Conservation (phyloP, 1,140 invertebrate species). For the Nilaparvata lugens region DNA sequence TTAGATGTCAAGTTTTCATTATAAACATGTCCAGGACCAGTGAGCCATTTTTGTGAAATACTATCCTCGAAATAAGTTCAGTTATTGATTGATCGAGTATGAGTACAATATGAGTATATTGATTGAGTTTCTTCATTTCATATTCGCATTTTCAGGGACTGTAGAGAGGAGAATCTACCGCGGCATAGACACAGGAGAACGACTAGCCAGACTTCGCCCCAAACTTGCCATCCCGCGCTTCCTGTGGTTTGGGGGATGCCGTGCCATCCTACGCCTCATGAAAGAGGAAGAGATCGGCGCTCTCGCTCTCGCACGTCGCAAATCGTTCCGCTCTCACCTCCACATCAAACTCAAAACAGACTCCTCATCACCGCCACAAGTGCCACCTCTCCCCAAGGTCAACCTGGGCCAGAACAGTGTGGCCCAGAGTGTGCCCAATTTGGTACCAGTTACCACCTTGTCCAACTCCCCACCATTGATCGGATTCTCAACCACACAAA, state of each 20-base stretch:
- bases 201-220: constrained; percentile 32
- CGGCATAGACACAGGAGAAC: constrained; percentile 37
- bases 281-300: constrained; percentile 15
- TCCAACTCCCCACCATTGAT: not conserved
- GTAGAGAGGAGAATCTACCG: constrained; percentile 37
- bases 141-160: constrained; percentile 25
- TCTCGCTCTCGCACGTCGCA: constrained; percentile 19
- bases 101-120: too few relatives aligned
- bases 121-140: not conserved
- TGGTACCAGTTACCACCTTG: not conserved
- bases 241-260: constrained; percentile 18
- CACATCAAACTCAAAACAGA: constrained; percentile 21
- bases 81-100: too few relatives aligned
- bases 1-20: too few relatives aligned
- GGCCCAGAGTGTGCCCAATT: not conserved
- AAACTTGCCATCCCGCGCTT: constrained; percentile 15
- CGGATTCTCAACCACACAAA: not conserved
- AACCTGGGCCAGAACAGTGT: not conserved
- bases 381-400: constrained; percentile 3
- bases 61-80: too few relatives aligned
- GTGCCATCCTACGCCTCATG: constrained; percentile 19
- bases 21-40: too few relatives aligned
- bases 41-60: too few relatives aligned
- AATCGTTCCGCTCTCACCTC: constrained; percentile 27
- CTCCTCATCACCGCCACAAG: not conserved